A percentile compares a stretch with the other conserved stretches of the same genome.
Conservation (phyloP, 2,888 invertebrate species). For the Mylabris sibirica region DNA sequence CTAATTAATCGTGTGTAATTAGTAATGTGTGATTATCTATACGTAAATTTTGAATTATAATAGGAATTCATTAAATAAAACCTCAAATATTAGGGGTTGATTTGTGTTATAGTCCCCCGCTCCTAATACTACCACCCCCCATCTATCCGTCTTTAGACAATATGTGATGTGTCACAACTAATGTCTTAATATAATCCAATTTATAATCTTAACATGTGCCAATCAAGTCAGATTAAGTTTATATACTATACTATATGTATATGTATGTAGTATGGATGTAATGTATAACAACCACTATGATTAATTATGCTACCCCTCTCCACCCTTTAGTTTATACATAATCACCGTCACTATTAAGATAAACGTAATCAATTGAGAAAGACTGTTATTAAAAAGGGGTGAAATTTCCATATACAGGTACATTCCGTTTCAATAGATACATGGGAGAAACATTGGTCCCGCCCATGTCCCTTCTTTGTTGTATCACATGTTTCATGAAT, state of each 20-base stretch:
- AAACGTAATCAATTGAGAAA: neutral
- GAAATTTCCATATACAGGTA: neutral
- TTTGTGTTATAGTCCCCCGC: neutral
- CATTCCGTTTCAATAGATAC: too few species aligned
- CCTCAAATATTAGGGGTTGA: neutral
- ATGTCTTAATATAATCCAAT: constrained; percentile 8
- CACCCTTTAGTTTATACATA: neutral
- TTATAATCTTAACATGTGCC: constrained; percentile 11
- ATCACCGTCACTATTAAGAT: neutral
- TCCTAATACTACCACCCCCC: neutral
- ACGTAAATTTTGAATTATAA: neutral
- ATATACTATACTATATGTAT: neutral
- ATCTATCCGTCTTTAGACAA: neutral
- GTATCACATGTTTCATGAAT: too few species aligned
- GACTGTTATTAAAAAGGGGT: neutral
- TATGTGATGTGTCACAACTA: constrained; percentile 9
- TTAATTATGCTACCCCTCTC: neutral
- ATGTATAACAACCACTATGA: constrained; percentile 7
- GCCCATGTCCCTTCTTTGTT: too few species aligned
- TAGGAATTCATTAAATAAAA: neutral
- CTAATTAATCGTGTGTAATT: neutral
- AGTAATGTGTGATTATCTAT: neutral
- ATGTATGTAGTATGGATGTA: neutral
- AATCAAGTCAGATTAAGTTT: constrained; percentile 10
- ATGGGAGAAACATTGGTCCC: too few species aligned